Base-by-base conservation (phyloP, 2,888 invertebrate species). In the Nephrotoma appendiculata region DNA sequence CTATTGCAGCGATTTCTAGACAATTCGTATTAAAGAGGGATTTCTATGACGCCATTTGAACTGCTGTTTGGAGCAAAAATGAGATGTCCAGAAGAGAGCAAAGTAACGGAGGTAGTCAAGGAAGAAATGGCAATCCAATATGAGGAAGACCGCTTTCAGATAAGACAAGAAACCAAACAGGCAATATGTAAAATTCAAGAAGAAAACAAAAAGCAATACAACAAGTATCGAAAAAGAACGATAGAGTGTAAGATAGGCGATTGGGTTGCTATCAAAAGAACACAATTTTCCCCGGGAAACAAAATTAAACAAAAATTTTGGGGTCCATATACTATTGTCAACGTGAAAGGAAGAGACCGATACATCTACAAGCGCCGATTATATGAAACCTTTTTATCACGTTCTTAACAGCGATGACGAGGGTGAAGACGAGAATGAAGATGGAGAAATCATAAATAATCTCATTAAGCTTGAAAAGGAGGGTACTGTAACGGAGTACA, bases 1-100 rank as follows among this genome's bases (percentile, higher is more conserved):
- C 42, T 83, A 48, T 88, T 89, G 41, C 89, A 90, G 87, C 88
- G 89, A 88, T 87, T 87, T 87, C 44, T 89, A 57, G 89, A 90
- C 87, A 88, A 89, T 6, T 87, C 86, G 0, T 86, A 11, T 9
- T 43, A 86, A 12, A 11, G 88, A 11, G 86, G 86, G 2, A 86
- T 87, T 5, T n/a, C 6, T 4, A 87, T 41, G 41, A 87, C 87
- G 6, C 87, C 87, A 9, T 87, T 88, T 41, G 86, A 87, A 15
- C 2, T 87, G 5, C 7, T 88, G 41, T 15, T 85, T 6, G 87
- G 87, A 2, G 86, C 86, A 5, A 45, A 42, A 12, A 87, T 88
- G 87, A 41, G 86, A 41, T 19, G 41, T 4, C 6, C 41, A 1
- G 84, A 44, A 5, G 85, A 86, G 5, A 5, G 5, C 41, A 31